Conservation (phyloP, 2,888 invertebrate genomes). For the Synergus itoensis region DNA sequence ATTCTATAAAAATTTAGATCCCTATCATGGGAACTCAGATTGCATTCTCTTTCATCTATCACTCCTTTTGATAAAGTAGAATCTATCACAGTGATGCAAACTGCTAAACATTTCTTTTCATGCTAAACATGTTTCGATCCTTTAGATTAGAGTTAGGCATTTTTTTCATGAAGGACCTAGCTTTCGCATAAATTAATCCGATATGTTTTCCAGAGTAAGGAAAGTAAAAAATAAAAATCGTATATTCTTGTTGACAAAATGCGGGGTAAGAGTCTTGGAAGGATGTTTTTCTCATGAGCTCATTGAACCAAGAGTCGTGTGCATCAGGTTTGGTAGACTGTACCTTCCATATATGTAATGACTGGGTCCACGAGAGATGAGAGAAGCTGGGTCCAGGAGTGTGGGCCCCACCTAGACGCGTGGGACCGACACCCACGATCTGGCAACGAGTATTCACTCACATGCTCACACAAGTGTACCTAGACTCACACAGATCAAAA, state of each 20-base stretch:
- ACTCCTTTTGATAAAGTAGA: neutral
- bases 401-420: slow-evolving; percentile 76
- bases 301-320: slow-evolving; percentile 41
- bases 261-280: neutral
- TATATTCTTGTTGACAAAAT: slow-evolving; percentile 1
- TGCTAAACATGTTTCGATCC: neutral
- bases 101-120: neutral
- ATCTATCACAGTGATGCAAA: neutral
- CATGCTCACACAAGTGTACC: slow-evolving; percentile 34
- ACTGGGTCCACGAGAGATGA: slow-evolving; percentile 53
- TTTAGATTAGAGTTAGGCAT: neutral
- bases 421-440: slow-evolving; percentile 77
- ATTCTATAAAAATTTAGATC: slow-evolving; percentile 1
- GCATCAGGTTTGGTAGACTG: slow-evolving; percentile 52
- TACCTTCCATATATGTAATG: slow-evolving; percentile 59
- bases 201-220: too few species aligned
- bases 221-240: neutral
- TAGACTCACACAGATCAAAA: neutral
- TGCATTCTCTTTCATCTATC: slow-evolving; percentile 18
- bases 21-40: neutral
- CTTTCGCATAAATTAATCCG: too few species aligned
- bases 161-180: neutral
- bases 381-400: slow-evolving; percentile 58
- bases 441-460: slow-evolving; percentile 48
- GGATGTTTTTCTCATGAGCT: slow-evolving; percentile 36